Conservation (phyloP, 2,113 vertebrate genomes). For the Carollia perspicillata region DNA sequence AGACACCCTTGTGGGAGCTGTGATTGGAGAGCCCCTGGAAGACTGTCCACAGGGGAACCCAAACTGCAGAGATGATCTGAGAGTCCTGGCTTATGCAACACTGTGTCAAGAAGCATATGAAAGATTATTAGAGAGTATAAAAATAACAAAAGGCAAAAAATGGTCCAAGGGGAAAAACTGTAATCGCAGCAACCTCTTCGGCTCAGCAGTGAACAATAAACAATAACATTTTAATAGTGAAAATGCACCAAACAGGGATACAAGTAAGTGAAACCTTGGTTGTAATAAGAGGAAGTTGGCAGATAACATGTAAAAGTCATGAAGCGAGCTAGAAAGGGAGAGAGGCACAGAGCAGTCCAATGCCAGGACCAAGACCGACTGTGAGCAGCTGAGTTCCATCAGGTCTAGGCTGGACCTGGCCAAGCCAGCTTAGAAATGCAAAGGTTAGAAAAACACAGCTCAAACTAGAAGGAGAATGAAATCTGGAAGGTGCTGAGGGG, state of each 20-base stretch:
- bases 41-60: neutral
- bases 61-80: neutral
- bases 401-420: neutral
- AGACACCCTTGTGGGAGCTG: fast-evolving
- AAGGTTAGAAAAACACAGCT: neutral
- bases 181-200: neutral
- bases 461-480: neutral
- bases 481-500: neutral
- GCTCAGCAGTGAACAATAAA: neutral
- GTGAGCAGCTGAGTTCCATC: neutral
- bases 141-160: neutral
- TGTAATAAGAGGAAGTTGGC: neutral
- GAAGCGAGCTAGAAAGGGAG: neutral
- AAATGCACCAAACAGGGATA: neutral
- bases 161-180: neutral
- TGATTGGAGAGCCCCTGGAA: neutral
- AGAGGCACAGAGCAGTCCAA: too few species aligned
- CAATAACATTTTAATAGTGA: neutral
- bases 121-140: neutral
- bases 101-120: neutral
- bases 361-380: neutral
- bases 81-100: neutral
- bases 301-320: neutral
- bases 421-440: neutral
- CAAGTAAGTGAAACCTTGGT: neutral